Conservation (phyloP, 2,797 vertebrate genomes). For the Selene dorsalis region DNA sequence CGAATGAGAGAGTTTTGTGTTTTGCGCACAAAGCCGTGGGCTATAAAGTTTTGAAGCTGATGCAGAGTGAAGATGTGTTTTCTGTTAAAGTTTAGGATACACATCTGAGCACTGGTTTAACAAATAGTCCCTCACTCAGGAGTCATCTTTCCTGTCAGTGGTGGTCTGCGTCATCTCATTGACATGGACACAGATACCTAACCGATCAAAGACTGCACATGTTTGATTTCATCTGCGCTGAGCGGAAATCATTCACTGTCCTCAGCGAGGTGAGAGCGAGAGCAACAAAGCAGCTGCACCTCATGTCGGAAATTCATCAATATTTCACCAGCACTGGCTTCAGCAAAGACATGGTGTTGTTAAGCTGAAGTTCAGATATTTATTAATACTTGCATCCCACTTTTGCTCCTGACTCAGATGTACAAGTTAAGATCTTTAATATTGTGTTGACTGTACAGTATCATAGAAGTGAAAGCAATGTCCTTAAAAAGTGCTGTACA, state of each 20-base stretch:
- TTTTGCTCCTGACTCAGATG: not conserved
- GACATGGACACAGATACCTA: not conserved
- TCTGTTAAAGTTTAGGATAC: slow-evolving; percentile 22
- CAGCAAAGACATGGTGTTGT: not conserved
- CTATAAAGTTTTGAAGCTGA: slow-evolving; percentile 39
- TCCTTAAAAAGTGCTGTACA: not conserved
- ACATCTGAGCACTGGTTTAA: slow-evolving; percentile 4
- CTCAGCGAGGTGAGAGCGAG: not conserved
- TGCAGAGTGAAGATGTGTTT: slow-evolving; percentile 32
- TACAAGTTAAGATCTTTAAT: too few species aligned
- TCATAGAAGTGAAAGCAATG: not conserved
- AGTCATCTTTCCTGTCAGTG: slow-evolving; percentile 1
- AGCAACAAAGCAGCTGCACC: not conserved
- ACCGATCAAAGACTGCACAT: not conserved
- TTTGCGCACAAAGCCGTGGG: slow-evolving; percentile 17
- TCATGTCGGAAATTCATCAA: not conserved
- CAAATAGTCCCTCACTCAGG: not conserved
- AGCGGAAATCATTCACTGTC: not conserved
- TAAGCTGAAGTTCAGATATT: not conserved
- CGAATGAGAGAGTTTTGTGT: not conserved
- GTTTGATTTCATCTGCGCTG: not conserved
- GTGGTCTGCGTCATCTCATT: not conserved
- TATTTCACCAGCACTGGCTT: not conserved
- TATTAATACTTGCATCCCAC: not conserved
- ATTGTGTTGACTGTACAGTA: too few species aligned